These are phyloP conservation scores for Chloropsis hardwickii DNA, from an alignment of 2,113 vertebrate genomes.

Conservation along the genomic window DNA sequence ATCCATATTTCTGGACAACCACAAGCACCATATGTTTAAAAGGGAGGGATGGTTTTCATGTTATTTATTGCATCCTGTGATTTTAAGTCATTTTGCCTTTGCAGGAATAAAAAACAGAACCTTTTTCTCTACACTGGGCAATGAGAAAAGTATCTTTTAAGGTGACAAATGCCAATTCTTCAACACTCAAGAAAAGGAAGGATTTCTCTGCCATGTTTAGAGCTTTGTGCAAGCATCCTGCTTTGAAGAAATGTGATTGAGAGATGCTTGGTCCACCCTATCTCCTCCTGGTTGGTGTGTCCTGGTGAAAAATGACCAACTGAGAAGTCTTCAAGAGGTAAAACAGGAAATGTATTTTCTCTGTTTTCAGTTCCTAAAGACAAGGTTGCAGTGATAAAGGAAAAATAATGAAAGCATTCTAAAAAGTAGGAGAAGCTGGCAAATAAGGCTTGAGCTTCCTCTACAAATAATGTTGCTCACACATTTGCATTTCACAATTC, in stretches of 20 bases:
- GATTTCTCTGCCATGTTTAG: neutral
- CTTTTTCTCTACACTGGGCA: neutral
- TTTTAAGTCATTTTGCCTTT: neutral
- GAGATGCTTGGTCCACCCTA: too few relatives aligned
- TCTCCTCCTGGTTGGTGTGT: too few relatives aligned
- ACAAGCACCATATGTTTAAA: neutral
- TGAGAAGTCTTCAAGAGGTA: neutral
- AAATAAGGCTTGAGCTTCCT: neutral
- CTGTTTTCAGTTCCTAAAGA: neutral
- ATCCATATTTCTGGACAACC: neutral
- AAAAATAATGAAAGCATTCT: neutral
- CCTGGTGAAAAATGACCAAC: neutral
- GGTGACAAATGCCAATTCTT: neutral
- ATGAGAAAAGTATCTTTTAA: neutral
- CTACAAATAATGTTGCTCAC: neutral
- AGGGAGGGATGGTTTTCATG: neutral
- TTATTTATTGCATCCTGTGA: neutral
- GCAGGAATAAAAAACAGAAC: rapidly evolving
- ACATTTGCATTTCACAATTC: neutral
- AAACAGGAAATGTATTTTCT: neutral
- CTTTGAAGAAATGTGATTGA: neutral
- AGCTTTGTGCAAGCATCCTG: neutral
- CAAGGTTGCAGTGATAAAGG: neutral
- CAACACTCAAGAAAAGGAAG: neutral
- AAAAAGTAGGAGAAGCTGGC: neutral